Conservation (phyloP, 2,113 vertebrate genomes). For the Tricholaema leucomelas region DNA sequence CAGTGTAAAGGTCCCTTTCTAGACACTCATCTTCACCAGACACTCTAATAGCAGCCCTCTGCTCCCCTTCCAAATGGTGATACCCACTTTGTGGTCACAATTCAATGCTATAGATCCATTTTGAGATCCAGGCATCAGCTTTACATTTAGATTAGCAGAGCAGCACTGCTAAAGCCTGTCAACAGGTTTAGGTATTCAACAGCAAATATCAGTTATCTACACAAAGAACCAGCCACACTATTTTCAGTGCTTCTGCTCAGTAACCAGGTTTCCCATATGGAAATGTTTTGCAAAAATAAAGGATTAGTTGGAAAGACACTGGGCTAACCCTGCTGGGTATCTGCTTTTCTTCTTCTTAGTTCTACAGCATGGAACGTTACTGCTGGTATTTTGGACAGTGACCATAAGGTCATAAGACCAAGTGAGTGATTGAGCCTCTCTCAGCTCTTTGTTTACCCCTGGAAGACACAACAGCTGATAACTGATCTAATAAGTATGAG, state of each 20-base stretch:
- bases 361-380: not conserved
- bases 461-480: slow-evolving; percentile 41
- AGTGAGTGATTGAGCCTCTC: not conserved
- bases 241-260: slow-evolving; percentile 20
- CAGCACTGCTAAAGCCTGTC: not conserved
- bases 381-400: slow-evolving; percentile 61
- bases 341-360: slow-evolving; percentile 61
- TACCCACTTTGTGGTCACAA: not conserved
- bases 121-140: slow-evolving; percentile 35
- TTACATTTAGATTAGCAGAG: not conserved
- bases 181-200: not conserved
- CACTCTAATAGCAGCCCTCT: not conserved
- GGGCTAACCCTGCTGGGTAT: slow-evolving; percentile 59
- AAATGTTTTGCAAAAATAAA: slow-evolving; percentile 59
- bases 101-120: slow-evolving; percentile 2
- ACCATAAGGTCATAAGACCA: slow-evolving; percentile 48
- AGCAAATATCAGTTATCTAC: not conserved
- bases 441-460: slow-evolving; percentile 49
- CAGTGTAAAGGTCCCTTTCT: not conserved
- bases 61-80: not conserved
- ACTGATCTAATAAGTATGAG: not conserved
- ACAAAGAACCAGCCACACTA: not conserved
- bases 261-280: slow-evolving; percentile 36
- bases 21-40: not conserved
- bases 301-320: slow-evolving; percentile 50